Conservation (phyloP, 1,140 invertebrate species). For the Platyura marginata region DNA sequence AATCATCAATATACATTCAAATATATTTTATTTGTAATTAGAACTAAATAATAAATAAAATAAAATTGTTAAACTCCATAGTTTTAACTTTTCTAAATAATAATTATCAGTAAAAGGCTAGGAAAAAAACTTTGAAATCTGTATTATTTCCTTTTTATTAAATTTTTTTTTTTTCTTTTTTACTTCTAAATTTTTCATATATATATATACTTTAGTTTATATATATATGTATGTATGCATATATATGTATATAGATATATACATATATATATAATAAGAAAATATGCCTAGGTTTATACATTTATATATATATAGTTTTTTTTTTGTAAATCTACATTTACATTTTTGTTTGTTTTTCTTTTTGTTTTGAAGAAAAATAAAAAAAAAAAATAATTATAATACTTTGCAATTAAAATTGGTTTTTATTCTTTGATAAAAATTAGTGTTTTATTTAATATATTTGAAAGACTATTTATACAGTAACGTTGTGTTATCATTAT, state of each 20-base stretch:
- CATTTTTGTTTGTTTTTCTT: not conserved
- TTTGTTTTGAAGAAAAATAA: not conserved
- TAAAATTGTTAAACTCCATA: not conserved
- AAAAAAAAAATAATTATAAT: not conserved
- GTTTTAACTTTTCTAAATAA: not conserved
- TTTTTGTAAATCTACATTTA: not conserved
- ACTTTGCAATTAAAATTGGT: not conserved
- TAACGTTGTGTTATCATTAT: no score
- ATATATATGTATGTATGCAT: not conserved
- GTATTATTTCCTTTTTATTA: not conserved
- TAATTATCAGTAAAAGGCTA: not conserved
- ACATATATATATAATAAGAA: not conserved
- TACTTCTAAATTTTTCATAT: not conserved
- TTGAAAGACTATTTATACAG: no score
- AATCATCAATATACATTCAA: not conserved
- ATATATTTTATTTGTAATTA: not conserved
- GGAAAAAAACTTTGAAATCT: not conserved
- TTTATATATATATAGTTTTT: not conserved
- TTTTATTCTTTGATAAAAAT: no score
- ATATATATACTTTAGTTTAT: not conserved
- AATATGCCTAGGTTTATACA: not conserved
- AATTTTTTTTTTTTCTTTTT: not conserved
- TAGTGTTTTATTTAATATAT: no score
- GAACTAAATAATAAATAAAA: not conserved
- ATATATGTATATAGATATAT: no score